Evolutionary conservation across 35 echinoderm and acorn worm species (phyloP), one percentile per base, ranked within the genome.

Genomic region (Apostichopus parvimensis): DNA sequence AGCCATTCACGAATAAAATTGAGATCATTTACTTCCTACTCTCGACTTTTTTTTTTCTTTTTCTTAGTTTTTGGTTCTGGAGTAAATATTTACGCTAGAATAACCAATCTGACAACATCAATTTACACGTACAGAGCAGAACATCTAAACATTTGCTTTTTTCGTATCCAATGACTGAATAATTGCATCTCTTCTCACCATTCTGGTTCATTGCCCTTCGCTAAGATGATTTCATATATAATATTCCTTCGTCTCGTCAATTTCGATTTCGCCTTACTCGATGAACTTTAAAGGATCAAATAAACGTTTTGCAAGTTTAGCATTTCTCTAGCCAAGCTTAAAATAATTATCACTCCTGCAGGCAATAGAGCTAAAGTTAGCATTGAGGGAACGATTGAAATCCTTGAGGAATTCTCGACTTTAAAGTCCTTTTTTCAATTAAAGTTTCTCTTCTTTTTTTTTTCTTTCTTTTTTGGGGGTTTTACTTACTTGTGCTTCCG

Each of bases 231-330:
- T 75, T 22, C 20, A 75, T 75, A 75, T 75, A 20, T 75, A 7
- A 75, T 75, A 75, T 14, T 75, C 34, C n/a, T 75, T 75, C 71
- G 13, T 75, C 71, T 75, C 71, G 71, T n/a, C 71, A 75, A 75
- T 14, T 75, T 18, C 14, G 6, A 75, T 75, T 20, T 75, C 17
- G 11, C n/a, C 17, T 7, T 75, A 61, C 17, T 1, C 7, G 71
- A 45, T 75, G 21, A 75, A 75, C 17, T 75, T 75, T 75, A 75
- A 18, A 7, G 71, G 71, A 18, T 20, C 12, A 75, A 75, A 75
- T 75, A 75, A 75, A 75, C 71, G 71, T 68, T 75, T 75, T 75
- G 71, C 6, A 75, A 75, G 71, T 75, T 18, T 22, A 20, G 71
- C 17, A 75, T 45, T 45, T 75, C 12, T 75, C 71, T 75, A 75